Conservation (phyloP, 2,797 vertebrate genomes). For the Novumbra hubbsi region DNA sequence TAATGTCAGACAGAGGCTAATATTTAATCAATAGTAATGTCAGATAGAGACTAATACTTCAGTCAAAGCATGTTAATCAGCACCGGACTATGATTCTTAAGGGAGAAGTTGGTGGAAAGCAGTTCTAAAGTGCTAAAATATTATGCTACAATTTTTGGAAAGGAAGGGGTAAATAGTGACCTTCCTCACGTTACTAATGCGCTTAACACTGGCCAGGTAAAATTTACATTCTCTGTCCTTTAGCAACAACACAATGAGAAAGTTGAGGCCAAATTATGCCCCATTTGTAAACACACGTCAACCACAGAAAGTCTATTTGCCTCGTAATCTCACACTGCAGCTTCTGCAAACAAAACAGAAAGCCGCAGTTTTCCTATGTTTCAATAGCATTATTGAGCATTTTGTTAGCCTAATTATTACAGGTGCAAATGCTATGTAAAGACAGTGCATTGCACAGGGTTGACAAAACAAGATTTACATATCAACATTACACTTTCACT, state of each 20-base stretch:
- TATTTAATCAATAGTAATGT: too few relatives aligned
- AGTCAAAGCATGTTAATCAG: neutral
- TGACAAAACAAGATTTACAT: slow-evolving; percentile 23
- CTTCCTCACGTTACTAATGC: neutral
- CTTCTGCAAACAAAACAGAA: slow-evolving; percentile 37
- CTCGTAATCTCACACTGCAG: slow-evolving; percentile 36
- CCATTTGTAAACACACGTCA: slow-evolving; percentile 38
- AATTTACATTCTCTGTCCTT: slow-evolving; percentile 53
- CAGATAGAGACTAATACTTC: too few relatives aligned
- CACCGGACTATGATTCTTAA: neutral
- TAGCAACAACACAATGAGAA: slow-evolving; percentile 40
- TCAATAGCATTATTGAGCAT: slow-evolving; percentile 50
- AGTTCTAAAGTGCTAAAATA: neutral
- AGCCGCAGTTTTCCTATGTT: slow-evolving; percentile 40
- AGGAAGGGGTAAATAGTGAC: neutral
- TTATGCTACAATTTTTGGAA: neutral
- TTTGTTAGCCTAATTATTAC: slow-evolving; percentile 42
- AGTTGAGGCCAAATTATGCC: slow-evolving; percentile 51
- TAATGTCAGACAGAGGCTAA: too few relatives aligned
- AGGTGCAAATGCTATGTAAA: slow-evolving; percentile 58
- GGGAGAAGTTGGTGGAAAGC: neutral
- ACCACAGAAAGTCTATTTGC: slow-evolving; percentile 55
- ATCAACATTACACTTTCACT: slow-evolving; percentile 31
- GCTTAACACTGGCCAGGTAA: neutral
- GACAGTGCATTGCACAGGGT: slow-evolving; percentile 4